A percentile compares a stretch with the other conserved stretches of the same genome.
These are phyloP conservation scores for Aselliscus stoliczkanus DNA, from an alignment of 2,797 vertebrate species.

Conservation along the genomic window DNA sequence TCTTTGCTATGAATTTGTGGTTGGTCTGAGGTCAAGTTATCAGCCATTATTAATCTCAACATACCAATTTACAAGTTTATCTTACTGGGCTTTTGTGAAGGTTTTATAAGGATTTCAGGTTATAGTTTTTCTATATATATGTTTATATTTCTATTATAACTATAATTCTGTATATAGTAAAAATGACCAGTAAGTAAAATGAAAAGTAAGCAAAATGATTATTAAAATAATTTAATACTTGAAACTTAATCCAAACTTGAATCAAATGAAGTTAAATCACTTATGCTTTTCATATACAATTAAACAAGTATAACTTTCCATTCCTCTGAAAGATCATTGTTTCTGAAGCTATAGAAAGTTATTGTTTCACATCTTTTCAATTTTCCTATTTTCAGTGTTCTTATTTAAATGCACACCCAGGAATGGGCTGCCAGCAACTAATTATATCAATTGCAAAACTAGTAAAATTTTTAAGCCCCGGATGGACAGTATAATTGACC, in stretches of 20 bases:
- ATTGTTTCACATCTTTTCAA: not conserved
- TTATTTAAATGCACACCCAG: not conserved
- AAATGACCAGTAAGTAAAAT: conserved; percentile 1
- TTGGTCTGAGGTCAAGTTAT: not conserved
- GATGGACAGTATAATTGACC: not conserved
- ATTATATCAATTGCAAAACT: not conserved
- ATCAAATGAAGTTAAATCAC: not conserved
- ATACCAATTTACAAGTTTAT: not conserved
- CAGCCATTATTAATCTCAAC: not conserved
- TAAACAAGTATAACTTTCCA: not conserved
- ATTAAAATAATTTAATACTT: not conserved
- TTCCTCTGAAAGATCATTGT: not conserved
- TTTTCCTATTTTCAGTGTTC: not conserved
- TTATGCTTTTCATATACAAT: not conserved
- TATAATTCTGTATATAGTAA: not conserved
- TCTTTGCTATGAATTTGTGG: not conserved
- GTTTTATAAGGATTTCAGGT: not conserved
- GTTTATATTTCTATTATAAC: not conserved
- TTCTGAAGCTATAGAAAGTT: not conserved
- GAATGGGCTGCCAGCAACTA: not conserved
- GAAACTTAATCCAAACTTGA: not conserved
- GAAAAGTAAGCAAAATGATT: not conserved
- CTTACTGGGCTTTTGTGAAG: conserved; percentile 8
- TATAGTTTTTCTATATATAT: not conserved
- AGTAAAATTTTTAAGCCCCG: not conserved